Conservation (phyloP, 2,888 invertebrate genomes). For the Callinectes sapidus region DNA sequence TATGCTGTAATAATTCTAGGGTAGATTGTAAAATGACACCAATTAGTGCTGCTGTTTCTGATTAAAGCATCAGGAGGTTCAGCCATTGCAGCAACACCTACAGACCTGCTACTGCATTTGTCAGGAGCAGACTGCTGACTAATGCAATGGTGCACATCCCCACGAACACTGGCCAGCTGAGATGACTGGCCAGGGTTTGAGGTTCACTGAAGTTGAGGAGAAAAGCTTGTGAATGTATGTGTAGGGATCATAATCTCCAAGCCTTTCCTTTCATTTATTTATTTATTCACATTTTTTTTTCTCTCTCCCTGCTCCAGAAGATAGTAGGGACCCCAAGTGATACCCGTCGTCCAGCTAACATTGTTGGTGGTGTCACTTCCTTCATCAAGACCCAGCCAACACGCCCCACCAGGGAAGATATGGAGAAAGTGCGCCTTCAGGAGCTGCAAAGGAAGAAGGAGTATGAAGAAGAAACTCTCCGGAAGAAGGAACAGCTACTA, state of each 20-base stretch:
- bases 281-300: not conserved
- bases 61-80: no score
- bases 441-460: conserved; percentile 64
- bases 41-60: no score
- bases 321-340: conserved; percentile 28
- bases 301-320: not conserved
- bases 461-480: conserved; percentile 65
- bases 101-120: no score
- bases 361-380: conserved; percentile 29
- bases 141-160: no score
- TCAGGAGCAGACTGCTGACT: no score
- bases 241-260: not conserved
- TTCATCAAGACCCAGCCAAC: conserved; percentile 53
- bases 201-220: no score
- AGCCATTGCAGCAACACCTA: no score
- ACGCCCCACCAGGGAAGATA: conserved; percentile 59
- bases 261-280: not conserved
- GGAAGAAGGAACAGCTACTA: conserved; percentile 68
- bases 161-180: no score
- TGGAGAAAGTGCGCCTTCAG: conserved; percentile 60
- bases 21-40: no score
- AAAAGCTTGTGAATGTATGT: not conserved
- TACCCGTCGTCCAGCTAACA: conserved; percentile 31
- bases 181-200: no score
- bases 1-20: no score